A percentile compares a stretch with the other conserved stretches of the same genome.
These are phyloP conservation scores for Heteromyza rotundicornis DNA, from an alignment of 2,888 invertebrate species.

Conservation along the genomic window DNA sequence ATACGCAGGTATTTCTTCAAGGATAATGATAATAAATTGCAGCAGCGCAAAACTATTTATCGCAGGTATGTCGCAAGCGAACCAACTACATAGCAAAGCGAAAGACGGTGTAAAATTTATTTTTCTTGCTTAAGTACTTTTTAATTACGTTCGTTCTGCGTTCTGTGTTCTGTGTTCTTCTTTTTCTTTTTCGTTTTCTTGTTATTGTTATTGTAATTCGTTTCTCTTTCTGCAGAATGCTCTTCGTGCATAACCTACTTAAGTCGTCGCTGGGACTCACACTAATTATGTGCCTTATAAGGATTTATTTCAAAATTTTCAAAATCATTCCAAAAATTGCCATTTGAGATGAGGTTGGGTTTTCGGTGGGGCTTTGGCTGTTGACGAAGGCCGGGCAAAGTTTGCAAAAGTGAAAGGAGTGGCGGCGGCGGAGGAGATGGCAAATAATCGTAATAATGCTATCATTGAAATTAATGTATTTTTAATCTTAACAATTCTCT, in stretches of 20 bases:
- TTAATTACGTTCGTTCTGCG: conserved; percentile 33
- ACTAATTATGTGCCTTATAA: conserved; percentile 56
- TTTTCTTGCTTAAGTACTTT: conserved; percentile 34
- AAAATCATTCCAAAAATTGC: conserved; percentile 52
- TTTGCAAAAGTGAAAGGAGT: too few relatives aligned
- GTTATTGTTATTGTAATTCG: background rate
- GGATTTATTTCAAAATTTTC: conserved; percentile 53
- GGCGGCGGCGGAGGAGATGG: background rate
- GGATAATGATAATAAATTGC: conserved; percentile 64
- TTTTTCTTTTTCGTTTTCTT: conserved; percentile 26
- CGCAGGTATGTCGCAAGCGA: conserved; percentile 48
- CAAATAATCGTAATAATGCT: conserved; percentile 1
- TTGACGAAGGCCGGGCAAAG: background rate
- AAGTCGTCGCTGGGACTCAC: conserved; percentile 58
- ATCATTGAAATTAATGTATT: conserved; percentile 21
- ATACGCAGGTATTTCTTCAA: conserved; percentile 73
- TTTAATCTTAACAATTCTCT: too few relatives aligned
- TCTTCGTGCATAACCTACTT: conserved; percentile 54
- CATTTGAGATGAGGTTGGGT: conserved; percentile 30
- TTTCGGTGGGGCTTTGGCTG: background rate
- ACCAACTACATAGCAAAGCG: background rate
- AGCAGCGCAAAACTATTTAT: conserved; percentile 56
- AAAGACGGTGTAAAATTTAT: background rate
- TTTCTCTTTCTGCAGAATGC: conserved; percentile 43
- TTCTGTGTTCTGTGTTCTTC: conserved; percentile 11